Conservation (phyloP, 2,113 vertebrate species). For the Ovibos moschatus region DNA sequence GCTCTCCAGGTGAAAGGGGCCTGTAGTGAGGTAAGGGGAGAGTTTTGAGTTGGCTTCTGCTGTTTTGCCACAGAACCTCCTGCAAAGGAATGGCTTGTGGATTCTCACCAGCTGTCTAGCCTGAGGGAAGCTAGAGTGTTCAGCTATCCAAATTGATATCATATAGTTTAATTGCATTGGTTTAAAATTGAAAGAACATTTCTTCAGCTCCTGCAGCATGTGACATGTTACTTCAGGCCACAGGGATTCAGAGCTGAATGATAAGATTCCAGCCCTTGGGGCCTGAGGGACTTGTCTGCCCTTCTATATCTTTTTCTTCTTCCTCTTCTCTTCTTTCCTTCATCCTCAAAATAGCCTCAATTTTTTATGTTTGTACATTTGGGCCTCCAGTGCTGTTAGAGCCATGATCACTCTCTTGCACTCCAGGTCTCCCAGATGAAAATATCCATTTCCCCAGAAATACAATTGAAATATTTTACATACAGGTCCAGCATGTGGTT, state of each 20-base stretch:
- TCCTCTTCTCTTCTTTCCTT: background rate
- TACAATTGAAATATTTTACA: background rate
- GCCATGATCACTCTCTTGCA: background rate
- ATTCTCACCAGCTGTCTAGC: background rate
- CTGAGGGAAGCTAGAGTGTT: background rate
- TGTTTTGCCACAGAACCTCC: background rate
- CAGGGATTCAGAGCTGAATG: background rate
- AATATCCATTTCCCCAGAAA: background rate
- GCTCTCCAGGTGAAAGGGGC: background rate
- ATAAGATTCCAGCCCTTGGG: background rate
- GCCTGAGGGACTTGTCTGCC: background rate
- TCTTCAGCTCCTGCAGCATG: background rate
- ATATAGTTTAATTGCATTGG: background rate
- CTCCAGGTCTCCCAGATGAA: background rate
- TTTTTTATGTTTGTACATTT: background rate
- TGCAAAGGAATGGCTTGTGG: background rate
- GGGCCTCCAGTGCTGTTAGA: background rate
- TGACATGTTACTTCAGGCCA: background rate
- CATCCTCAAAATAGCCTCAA: background rate
- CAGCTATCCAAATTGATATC: background rate
- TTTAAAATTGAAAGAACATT: background rate
- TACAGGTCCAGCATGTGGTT: constrained; percentile 2
- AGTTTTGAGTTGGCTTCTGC: background rate
- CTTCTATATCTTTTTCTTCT: background rate
- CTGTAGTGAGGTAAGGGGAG: background rate